Conservation (phyloP, 2,797 vertebrate genomes). For the Enteromius anoplus region DNA sequence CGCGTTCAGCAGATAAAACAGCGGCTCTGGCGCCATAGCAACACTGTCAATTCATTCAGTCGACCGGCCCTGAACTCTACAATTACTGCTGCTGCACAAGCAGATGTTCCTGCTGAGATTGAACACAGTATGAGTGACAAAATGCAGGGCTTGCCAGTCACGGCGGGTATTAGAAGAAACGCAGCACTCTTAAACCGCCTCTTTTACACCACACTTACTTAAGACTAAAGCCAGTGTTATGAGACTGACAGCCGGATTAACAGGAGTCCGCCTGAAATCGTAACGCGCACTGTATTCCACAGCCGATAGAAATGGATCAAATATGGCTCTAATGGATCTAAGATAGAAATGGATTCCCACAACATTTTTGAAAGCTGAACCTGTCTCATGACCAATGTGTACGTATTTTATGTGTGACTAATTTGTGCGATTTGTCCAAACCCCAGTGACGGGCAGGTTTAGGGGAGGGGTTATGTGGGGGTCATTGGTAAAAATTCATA, state of each 20-base stretch:
- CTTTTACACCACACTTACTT: constrained; percentile 34
- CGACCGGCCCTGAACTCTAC: constrained; percentile 32
- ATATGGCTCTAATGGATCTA: no score
- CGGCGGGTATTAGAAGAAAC: neutral
- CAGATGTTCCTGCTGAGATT: constrained; percentile 39
- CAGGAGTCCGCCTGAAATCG: neutral
- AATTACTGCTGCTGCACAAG: constrained; percentile 33
- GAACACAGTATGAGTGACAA: constrained; percentile 33
- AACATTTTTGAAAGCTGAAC: no score
- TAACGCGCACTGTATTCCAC: neutral
- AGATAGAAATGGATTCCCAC: no score
- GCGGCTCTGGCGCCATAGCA: constrained; percentile 31
- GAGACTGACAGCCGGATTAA: neutral
- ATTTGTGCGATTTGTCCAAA: no score
- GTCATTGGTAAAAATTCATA: no score
- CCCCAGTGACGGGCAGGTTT: no score
- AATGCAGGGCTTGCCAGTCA: constrained; percentile 29
- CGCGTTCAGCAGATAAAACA: neutral
- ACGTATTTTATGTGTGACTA: no score
- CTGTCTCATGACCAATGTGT: no score
- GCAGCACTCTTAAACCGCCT: neutral
- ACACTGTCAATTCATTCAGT: constrained; percentile 25
- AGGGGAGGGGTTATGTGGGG: no score
- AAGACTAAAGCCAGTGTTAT: constrained; percentile 4
- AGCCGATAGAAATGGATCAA: neutral